These are phyloP conservation scores for Araneus ventricosus DNA, from an alignment of 1,140 invertebrate genomes.

Conservation along the genomic window DNA sequence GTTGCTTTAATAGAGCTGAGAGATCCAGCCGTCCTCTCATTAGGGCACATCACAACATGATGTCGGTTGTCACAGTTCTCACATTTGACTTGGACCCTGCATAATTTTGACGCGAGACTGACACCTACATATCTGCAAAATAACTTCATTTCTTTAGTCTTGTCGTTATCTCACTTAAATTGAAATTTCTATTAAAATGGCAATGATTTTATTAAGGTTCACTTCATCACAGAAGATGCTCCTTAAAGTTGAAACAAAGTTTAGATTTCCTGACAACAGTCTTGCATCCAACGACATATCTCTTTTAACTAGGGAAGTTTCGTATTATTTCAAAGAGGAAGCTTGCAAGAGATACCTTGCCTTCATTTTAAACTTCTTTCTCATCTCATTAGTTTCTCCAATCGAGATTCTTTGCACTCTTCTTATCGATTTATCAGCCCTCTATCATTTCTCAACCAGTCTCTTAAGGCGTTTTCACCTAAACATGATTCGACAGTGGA, in stretches of 20 bases:
- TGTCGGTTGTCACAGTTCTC: not conserved
- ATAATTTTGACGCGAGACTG: not conserved
- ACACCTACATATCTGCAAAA: not conserved
- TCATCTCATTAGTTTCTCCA: not conserved
- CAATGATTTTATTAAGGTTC: not conserved
- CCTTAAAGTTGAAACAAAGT: not conserved
- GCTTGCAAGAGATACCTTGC: not conserved
- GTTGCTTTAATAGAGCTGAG: not conserved
- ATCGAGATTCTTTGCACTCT: not conserved
- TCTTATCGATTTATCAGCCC: not conserved
- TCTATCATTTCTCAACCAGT: not conserved
- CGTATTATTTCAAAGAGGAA: not conserved
- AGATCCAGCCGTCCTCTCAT: not conserved
- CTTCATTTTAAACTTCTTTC: not conserved
- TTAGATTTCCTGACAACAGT: not conserved
- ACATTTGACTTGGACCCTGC: not conserved
- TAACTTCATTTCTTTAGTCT: not conserved
- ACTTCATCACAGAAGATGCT: not conserved
- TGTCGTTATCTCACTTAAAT: slow-evolving; percentile 34
- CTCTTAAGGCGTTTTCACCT: not conserved
- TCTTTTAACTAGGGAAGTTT: not conserved
- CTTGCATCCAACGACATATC: not conserved
- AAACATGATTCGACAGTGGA: slow-evolving; percentile 77
- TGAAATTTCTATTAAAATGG: not conserved
- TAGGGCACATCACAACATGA: not conserved